A percentile compares a stretch with the other conserved stretches of the same genome.
Evolutionary conservation across 2,113 vertebrate species (phyloP).

Genomic region (Centrocercus urophasianus): DNA sequence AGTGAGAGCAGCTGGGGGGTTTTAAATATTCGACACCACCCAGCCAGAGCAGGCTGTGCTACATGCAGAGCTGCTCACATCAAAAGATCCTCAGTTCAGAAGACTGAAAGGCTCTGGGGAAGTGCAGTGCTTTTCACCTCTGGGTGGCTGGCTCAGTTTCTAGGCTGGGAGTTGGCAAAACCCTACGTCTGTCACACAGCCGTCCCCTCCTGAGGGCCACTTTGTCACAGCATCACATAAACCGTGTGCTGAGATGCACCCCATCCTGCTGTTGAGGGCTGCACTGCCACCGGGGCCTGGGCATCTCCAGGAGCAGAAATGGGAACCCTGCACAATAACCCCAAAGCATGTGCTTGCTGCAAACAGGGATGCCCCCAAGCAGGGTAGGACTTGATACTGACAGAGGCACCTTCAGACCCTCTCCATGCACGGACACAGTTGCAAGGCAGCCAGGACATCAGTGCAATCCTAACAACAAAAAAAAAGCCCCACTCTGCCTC

Average conservation of each 20-base stretch:
- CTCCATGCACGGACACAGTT: accelerated
- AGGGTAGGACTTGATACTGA: background rate
- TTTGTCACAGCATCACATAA: background rate
- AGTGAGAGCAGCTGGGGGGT: background rate
- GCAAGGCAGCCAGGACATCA: background rate
- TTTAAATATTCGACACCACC: slow-evolving; percentile 54
- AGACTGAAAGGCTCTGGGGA: slow-evolving; percentile 39
- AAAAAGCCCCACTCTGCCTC: accelerated
- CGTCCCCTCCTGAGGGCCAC: background rate
- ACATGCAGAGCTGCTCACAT: slow-evolving; percentile 51
- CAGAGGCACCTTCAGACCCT: background rate
- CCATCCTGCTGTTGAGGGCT: accelerated
- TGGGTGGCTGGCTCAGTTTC: slow-evolving; percentile 8
- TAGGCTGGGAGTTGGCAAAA: background rate
- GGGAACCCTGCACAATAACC: background rate
- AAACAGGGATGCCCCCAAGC: accelerated
- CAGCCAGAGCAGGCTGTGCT: background rate
- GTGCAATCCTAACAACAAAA: background rate
- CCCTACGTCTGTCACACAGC: background rate
- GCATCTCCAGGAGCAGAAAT: background rate
- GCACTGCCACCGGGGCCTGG: accelerated
- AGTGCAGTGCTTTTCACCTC: slow-evolving; percentile 48
- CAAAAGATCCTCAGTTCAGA: slow-evolving; percentile 58
- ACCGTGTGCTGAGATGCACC: accelerated
- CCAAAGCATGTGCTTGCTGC: background rate